Base-by-base conservation (phyloP, 2,797 vertebrate genomes). In the Acanthurus lineatus region DNA sequence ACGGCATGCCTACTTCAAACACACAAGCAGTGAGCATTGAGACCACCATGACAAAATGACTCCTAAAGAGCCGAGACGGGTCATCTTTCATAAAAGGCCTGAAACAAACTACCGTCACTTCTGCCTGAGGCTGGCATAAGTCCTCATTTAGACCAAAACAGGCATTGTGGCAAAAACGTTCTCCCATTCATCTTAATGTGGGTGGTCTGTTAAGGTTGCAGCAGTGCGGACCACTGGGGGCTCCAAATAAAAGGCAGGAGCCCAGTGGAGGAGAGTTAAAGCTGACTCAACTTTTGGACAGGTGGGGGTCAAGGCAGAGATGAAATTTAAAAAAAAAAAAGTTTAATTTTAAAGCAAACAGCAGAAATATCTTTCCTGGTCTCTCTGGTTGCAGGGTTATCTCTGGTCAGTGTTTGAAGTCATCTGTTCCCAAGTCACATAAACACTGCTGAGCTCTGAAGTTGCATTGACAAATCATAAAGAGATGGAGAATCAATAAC, bases 401-500 rank as follows among this genome's bases (percentile, higher is more conserved):
- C n/a, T 59, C 35, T 16, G 1, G 9, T 78, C 32, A 40, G 32
- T 20, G 16, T 16, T 32, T 73, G 35, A 8, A 12, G 19, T 19
- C 19, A 48, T 75, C 42, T 60, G 32, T 38, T 60, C 20, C 15
- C 20, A 6, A 14, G 61, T 68, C 69, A 78, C 71, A 72, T 38
- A 48, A 62, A 64, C 49, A 47, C n/a, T 19, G 17, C 61, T 32
- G 20, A 28, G 14, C 49, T 47, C 59, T 45, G 15, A 28, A n/a
- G 66, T 56, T 38, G 14, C 22, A 25, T 6, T 15, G 38, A 20
- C 10, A 71, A 81, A 68, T 59, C 35, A 64, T 22, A 35, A 44
- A 4, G 45, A 68, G 20, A 66, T 11, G 20, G 40, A 8, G 42
- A 72, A 75, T 67, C 65, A 69, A 85, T 81, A 69, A 61, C 69